phyloP scores from a whole-genome alignment of 2,888 invertebrate species.

The Epinotia demarniana region DNA sequence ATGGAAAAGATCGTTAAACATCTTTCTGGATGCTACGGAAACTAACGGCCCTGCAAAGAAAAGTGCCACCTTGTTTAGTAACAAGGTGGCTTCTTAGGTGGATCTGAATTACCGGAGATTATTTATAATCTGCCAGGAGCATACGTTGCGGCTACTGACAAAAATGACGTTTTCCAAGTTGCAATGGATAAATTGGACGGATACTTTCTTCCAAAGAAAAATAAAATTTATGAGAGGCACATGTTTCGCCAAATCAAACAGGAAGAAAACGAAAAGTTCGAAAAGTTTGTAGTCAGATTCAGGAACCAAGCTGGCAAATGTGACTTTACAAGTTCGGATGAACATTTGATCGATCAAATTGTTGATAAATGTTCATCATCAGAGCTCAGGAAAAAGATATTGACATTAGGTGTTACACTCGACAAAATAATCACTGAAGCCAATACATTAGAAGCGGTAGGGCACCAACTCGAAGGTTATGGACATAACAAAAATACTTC shows the following conservation, averaged over 20 bases:
- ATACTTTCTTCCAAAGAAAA: not conserved
- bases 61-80: slow-evolving; percentile 9
- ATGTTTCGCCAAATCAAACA: slow-evolving; percentile 13
- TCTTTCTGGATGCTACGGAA: slow-evolving; percentile 5
- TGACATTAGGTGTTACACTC: slow-evolving; percentile 2
- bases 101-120: not conserved
- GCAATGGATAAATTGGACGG: not conserved
- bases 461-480: not conserved
- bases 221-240: slow-evolving; percentile 5
- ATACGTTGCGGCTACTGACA: not conserved
- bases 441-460: slow-evolving; percentile 8
- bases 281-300: not conserved
- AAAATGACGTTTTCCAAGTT: not conserved
- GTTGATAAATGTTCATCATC: slow-evolving; percentile 4
- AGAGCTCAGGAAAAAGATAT: slow-evolving; percentile 13
- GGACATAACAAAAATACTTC: not conserved
- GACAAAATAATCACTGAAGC: slow-evolving; percentile 5
- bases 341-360: not conserved
- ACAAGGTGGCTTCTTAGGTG: not conserved
- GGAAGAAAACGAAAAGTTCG: slow-evolving; percentile 3
- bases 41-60: not conserved
- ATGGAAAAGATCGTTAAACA: slow-evolving; percentile 12
- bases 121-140: slow-evolving; percentile 16
- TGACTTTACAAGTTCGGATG: too few species aligned
- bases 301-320: too few species aligned